These are phyloP conservation scores for Loxodonta africana DNA, from an alignment of 2,113 vertebrate genomes.

Conservation along the genomic window DNA sequence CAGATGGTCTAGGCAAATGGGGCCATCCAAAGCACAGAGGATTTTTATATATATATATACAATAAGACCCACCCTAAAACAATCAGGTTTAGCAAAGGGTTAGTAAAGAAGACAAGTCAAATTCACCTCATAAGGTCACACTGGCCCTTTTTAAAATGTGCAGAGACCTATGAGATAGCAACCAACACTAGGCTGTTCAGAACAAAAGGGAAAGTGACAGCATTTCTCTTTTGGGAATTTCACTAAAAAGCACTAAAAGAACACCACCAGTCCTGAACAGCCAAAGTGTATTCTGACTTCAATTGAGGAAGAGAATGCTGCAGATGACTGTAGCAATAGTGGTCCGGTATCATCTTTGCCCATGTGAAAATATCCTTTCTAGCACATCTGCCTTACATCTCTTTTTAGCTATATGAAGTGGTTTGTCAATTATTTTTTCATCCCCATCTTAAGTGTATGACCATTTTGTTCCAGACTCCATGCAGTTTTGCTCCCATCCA, in stretches of 20 bases:
- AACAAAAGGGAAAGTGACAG: background rate
- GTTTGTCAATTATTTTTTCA: background rate
- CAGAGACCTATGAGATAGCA: background rate
- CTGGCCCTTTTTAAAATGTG: background rate
- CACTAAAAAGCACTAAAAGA: background rate
- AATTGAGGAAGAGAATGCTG: background rate
- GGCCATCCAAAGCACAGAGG: too few species aligned
- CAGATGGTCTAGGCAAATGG: too few species aligned
- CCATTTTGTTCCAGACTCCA: background rate
- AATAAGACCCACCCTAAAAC: background rate
- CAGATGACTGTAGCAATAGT: background rate
- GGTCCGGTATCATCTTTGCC: too few species aligned
- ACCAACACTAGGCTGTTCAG: background rate
- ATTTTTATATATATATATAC: too few species aligned
- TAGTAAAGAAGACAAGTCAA: constrained; percentile 7
- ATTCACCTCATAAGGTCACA: background rate
- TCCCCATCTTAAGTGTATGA: background rate
- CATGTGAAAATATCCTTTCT: background rate
- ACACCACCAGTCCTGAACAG: background rate
- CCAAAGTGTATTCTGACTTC: background rate
- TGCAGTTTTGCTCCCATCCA: background rate
- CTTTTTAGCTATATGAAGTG: background rate
- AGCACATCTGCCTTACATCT: background rate
- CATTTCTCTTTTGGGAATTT: constrained; percentile 12
- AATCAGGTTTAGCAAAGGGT: background rate